Evolutionary conservation across 2,113 vertebrate species (phyloP).

Genomic region (Balaeniceps rex): DNA sequence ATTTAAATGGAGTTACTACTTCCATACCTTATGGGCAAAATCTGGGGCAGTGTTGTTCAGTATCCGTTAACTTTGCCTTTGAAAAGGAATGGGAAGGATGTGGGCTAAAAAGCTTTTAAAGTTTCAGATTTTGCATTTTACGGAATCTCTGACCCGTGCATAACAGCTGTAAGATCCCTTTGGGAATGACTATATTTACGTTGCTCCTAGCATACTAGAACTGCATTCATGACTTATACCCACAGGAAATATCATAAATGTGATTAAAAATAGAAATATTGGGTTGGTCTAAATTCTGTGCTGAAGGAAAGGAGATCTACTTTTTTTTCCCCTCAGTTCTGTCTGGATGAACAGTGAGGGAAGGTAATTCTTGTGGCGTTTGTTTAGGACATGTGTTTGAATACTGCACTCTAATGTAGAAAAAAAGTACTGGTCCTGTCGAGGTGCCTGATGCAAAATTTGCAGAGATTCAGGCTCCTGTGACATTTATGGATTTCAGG

Average conservation of each 20-base stretch:
- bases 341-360: neutral
- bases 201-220: neutral
- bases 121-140: conserved; percentile 10
- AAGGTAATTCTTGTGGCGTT: neutral
- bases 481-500: neutral
- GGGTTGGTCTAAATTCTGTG: neutral
- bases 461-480: neutral
- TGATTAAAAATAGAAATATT: conserved; percentile 51
- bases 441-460: neutral
- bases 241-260: conserved; percentile 40
- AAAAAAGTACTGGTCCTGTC: neutral
- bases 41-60: neutral
- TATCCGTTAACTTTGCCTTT: conserved; percentile 28
- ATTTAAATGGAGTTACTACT: neutral
- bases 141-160: neutral
- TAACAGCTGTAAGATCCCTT: conserved; percentile 20
- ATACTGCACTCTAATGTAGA: neutral
- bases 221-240: conserved; percentile 11
- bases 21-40: neutral
- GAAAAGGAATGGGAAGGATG: conserved; percentile 23
- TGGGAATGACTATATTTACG: neutral
- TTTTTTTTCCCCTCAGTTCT: neutral
- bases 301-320: neutral
- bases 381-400: neutral
- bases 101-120: conserved; percentile 41